These are phyloP conservation scores for Hypothenemus hampei DNA, from an alignment of 1,140 invertebrate species.

Conservation along the genomic window DNA sequence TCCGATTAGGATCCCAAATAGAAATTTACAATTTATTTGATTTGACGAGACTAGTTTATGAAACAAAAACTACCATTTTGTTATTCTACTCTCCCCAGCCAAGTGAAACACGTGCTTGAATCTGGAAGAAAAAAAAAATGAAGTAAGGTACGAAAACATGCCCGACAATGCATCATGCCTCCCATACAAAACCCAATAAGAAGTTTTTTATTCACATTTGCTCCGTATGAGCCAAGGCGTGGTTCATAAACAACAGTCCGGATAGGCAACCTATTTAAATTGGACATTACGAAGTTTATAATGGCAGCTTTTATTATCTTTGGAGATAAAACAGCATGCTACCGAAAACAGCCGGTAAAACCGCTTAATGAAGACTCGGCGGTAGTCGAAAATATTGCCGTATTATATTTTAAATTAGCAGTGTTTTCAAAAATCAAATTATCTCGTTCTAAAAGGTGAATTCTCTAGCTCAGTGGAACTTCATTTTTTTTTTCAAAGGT, in stretches of 20 bases:
- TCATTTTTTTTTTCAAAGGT: too few relatives aligned
- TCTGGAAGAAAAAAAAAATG: too few relatives aligned
- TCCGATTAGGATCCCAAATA: slow-evolving; percentile 6
- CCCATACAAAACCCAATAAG: too few relatives aligned
- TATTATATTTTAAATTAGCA: slow-evolving; percentile 9
- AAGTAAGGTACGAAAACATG: too few relatives aligned
- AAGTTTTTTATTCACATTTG: not conserved
- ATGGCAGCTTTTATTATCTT: slow-evolving; percentile 19
- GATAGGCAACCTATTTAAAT: slow-evolving; percentile 17
- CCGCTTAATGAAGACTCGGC: slow-evolving; percentile 9
- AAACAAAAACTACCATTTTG: not conserved
- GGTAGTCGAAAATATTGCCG: slow-evolving; percentile 13
- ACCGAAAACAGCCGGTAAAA: slow-evolving; percentile 16
- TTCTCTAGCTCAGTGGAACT: too few relatives aligned
- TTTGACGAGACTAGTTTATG: slow-evolving; percentile 5
- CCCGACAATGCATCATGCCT: too few relatives aligned
- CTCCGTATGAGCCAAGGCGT: slow-evolving; percentile 5
- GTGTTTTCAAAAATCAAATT: not conserved
- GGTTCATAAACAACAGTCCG: slow-evolving; percentile 10
- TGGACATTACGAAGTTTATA: slow-evolving; percentile 16
- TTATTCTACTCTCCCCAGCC: not conserved
- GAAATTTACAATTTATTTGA: slow-evolving; percentile 9
- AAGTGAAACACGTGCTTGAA: too few relatives aligned
- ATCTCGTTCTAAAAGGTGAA: not conserved
- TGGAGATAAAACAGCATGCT: slow-evolving; percentile 24